A percentile compares a stretch with the other conserved stretches of the same genome.
These are phyloP conservation scores for Suillia variegata DNA, from an alignment of 2,888 invertebrate species.

Conservation along the genomic window DNA sequence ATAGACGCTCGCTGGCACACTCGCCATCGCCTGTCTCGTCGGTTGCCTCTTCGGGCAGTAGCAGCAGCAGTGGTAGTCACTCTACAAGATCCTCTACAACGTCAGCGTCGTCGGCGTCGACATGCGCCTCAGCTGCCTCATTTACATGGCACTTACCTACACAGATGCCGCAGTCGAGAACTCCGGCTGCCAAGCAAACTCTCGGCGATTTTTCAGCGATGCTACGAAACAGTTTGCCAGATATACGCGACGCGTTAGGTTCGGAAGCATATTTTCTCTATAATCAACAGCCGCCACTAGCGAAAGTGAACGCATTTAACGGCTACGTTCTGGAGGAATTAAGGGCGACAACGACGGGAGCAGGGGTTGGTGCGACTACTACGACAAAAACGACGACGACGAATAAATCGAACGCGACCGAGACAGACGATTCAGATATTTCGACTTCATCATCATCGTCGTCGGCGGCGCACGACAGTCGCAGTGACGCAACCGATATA, in stretches of 20 bases:
- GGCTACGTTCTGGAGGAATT: conserved; percentile 24
- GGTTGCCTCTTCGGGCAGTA: conserved; percentile 39
- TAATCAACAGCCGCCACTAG: too few relatives aligned
- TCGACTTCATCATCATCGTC: conserved; percentile 15
- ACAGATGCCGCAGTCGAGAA: conserved; percentile 1
- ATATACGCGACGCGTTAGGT: conserved; percentile 55
- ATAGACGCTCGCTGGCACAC: conserved; percentile 40
- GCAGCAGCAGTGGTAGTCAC: too few relatives aligned
- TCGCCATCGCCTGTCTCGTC: conserved; percentile 49
- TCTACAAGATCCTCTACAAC: conserved; percentile 38
- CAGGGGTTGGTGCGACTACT: not conserved
- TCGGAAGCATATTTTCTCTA: conserved; percentile 26
- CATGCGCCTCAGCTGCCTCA: conserved; percentile 47
- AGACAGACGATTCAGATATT: conserved; percentile 20
- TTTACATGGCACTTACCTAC: conserved; percentile 53
- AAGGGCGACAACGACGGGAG: conserved; percentile 7
- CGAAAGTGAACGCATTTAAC: not conserved
- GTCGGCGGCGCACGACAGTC: conserved; percentile 14
- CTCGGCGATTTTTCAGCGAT: conserved; percentile 31
- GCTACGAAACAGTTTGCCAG: conserved; percentile 56
- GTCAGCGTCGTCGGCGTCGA: conserved; percentile 40
- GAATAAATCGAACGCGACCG: conserved; percentile 8
- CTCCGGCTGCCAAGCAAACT: conserved; percentile 3
- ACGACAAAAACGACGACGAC: not conserved
- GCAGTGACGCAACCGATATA: conserved; percentile 20